These are phyloP conservation scores for Malthinus seriepunctatus DNA, from an alignment of 2,888 invertebrate genomes.

Conservation along the genomic window DNA sequence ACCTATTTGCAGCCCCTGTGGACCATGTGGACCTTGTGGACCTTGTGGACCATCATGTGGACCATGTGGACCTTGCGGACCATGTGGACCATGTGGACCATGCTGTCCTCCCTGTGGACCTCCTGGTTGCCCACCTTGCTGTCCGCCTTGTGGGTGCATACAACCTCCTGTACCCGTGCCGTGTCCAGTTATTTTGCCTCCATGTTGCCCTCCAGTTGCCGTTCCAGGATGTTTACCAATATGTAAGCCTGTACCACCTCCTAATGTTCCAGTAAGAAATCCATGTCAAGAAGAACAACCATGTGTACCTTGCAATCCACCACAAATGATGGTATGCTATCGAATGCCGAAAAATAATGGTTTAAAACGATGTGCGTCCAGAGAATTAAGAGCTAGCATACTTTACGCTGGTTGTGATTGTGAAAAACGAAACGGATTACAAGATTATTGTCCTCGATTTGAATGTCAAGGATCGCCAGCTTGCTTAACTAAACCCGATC, in stretches of 20 bases:
- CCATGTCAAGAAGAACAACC: constrained; percentile 60
- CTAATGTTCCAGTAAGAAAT: constrained; percentile 57
- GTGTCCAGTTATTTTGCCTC: constrained; percentile 46
- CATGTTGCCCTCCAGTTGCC: constrained; percentile 52
- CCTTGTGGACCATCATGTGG: constrained; percentile 48
- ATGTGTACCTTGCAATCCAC: constrained; percentile 61
- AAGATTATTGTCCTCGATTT: constrained; percentile 62
- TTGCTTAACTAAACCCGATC: constrained; percentile 60
- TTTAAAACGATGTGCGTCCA: constrained; percentile 53
- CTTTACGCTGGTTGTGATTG: constrained; percentile 64
- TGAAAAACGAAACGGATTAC: constrained; percentile 63
- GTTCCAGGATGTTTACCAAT: constrained; percentile 58
- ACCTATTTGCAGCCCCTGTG: constrained; percentile 59
- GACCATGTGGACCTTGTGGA: constrained; percentile 53
- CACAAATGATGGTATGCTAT: constrained; percentile 62
- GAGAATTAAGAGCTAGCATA: constrained; percentile 60
- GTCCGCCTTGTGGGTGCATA: constrained; percentile 43
- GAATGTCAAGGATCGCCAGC: constrained; percentile 60
- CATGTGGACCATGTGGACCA: constrained; percentile 35
- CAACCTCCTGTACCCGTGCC: constrained; percentile 41
- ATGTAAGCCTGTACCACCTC: constrained; percentile 54
- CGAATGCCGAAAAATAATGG: constrained; percentile 48
- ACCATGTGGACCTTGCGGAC: constrained; percentile 52
- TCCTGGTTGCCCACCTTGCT: constrained; percentile 14
- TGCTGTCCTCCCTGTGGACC: constrained; percentile 47